Evolutionary conservation across 2,113 vertebrate genomes (phyloP), one percentile per base, ranked within the genome.

Genomic region (Calyptomena viridis): DNA sequence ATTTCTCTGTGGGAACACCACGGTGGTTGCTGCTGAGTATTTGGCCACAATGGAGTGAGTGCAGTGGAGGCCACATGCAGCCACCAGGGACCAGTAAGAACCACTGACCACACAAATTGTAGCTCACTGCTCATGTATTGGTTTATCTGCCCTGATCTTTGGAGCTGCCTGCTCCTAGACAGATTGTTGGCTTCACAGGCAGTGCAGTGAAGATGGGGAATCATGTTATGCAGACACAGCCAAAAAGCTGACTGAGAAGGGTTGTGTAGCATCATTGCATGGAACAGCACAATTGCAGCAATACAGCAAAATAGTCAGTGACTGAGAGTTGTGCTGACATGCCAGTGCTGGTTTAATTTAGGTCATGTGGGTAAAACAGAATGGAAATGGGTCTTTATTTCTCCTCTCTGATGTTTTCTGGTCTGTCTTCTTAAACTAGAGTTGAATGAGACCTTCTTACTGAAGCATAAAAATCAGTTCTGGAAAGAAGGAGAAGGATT

Each of bases 31-130:
- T 35, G 44, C 28, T 64, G 47, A 62, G 18, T 35, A 47, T 58
- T 19, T 10, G 23, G 33, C 35, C 2, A 0, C 3, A 3, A 25
- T 69, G 7, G 0, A 4, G 2, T 55, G 63, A 64, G 74, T 21
- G 37, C 68, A 76, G 62, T 52, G 58, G 8, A 58, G 78, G 67
- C 27, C 71, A 73, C 15, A 63, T n/a, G 4, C 33, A 67, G 46
- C 28, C 37, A 35, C 40, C 28, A 50, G n/a, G 17, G 63, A 50
- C 47, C 42, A 44, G 27, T 8, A 39, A 22, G 69, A 88, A 30
- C 59, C 40, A 28, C 8, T 63, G 59, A 53, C 52, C 42, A 20
- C 33, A 62, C 37, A 58, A n/a, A 47, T 33, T 52, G 49, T 58
- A 67, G 53, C 5, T 55, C 89, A 85, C 21, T 55, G 77, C 82